phyloP scores from a whole-genome alignment of 1,140 invertebrate species.

The Gonioctena quinquepunctata region DNA sequence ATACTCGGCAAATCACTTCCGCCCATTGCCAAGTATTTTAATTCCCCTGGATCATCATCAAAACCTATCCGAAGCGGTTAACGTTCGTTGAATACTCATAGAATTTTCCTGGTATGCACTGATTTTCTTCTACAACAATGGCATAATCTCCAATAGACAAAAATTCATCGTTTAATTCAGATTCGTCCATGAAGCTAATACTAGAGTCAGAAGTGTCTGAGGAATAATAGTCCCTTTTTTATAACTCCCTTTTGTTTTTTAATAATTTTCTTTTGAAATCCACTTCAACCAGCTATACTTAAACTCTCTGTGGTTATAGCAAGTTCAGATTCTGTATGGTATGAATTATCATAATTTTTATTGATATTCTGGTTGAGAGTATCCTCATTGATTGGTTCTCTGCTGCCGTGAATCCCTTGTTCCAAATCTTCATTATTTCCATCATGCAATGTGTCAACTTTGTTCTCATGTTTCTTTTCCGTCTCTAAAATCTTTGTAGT shows the following conservation, averaged over 20 bases:
- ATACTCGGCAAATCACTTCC: not conserved
- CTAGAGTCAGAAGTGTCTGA: not conserved
- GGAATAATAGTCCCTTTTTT: not conserved
- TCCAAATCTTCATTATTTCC: too few relatives aligned
- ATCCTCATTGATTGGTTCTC: not conserved
- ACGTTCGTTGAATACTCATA: not conserved
- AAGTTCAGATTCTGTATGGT: too few relatives aligned
- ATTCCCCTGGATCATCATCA: not conserved
- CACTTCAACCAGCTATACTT: not conserved
- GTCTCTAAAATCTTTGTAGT: not conserved
- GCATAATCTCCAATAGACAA: not conserved
- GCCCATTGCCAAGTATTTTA: not conserved
- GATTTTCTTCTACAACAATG: not conserved
- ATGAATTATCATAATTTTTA: too few relatives aligned
- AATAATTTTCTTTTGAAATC: not conserved
- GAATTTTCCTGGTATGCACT: not conserved
- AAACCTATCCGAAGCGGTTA: not conserved
- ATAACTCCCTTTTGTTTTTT: not conserved
- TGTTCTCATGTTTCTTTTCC: not conserved
- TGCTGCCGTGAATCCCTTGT: not conserved
- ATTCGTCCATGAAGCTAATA: not conserved
- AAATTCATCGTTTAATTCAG: not conserved
- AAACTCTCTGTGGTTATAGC: not conserved
- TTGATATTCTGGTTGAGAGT: not conserved
- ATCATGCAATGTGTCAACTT: not conserved